Evolutionary conservation across 2,888 invertebrate species (phyloP).

Genomic region (Vandiemenella viatica): DNA sequence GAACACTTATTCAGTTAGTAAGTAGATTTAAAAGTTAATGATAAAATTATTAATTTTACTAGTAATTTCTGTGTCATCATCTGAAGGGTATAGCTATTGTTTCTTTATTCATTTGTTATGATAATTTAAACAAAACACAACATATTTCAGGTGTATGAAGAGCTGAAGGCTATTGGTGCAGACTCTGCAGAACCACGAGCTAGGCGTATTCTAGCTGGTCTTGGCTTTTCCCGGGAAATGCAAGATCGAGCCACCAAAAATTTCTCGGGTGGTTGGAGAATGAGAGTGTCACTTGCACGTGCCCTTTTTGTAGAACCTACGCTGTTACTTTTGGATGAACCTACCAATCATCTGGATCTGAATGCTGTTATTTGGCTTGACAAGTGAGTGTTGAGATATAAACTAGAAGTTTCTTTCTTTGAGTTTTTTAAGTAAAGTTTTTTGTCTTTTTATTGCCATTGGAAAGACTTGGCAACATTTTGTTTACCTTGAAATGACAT

Average conservation of each 20-base stretch:
- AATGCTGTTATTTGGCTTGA: conserved; percentile 99
- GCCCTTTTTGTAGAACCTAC: conserved; percentile 54
- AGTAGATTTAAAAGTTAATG: no score
- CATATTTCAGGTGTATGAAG: conserved; percentile 69
- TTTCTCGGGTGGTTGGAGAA: conserved; percentile 53
- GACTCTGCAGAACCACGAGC: conserved; percentile 97
- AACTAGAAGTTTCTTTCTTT: neutral
- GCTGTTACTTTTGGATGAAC: conserved; percentile 47
- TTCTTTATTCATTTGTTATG: no score
- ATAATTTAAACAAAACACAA: no score
- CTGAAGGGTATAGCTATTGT: no score
- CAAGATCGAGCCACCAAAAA: conserved; percentile 59
- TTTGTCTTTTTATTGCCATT: neutral
- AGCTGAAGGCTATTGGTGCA: conserved; percentile 89
- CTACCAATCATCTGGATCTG: conserved; percentile 73
- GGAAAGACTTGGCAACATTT: neutral
- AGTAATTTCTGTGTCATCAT: no score
- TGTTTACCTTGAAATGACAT: neutral
- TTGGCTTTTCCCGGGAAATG: conserved; percentile 68
- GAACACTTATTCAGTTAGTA: no score
- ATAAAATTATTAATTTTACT: no score
- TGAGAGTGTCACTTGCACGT: conserved; percentile 48
- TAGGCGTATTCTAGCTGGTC: conserved; percentile 87
- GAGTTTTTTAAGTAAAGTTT: neutral
- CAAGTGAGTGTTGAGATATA: conserved; percentile 48